Evolutionary conservation across 2,797 vertebrate species (phyloP).

Genomic region (Characodon lateralis): DNA sequence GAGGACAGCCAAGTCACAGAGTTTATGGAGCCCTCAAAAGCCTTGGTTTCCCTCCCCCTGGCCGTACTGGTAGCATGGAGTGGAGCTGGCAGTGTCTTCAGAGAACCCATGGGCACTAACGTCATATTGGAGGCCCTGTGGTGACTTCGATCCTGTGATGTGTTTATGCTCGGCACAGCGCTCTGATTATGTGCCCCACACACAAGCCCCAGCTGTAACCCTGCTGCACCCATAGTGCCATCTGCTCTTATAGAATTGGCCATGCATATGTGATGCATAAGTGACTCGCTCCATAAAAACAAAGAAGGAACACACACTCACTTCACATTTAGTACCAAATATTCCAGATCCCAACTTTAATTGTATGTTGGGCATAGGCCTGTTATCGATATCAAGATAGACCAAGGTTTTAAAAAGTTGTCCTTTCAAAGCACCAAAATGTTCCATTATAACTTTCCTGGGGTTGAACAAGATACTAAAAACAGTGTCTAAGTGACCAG

Average conservation of each 20-base stretch:
- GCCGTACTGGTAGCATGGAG: constrained; percentile 28
- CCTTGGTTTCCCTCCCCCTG: constrained; percentile 16
- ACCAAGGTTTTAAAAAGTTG: not conserved
- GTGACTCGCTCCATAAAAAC: constrained; percentile 10
- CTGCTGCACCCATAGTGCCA: constrained; percentile 50
- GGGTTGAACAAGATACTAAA: not conserved
- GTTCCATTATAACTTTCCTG: not conserved
- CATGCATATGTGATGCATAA: constrained; percentile 22
- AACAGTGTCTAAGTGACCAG: not conserved
- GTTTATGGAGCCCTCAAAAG: constrained; percentile 45
- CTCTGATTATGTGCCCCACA: constrained; percentile 62
- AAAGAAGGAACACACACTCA: not conserved
- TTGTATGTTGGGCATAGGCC: constrained; percentile 1
- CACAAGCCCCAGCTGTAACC: constrained; percentile 70
- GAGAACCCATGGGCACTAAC: constrained; percentile 70
- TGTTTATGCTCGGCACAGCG: constrained; percentile 69
- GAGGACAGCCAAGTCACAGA: constrained; percentile 41
- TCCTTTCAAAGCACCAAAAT: not conserved
- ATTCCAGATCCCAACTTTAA: constrained; percentile 30
- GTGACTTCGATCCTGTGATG: constrained; percentile 75
- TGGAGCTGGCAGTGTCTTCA: constrained; percentile 63
- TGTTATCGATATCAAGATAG: not conserved
- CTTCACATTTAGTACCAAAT: constrained; percentile 1
- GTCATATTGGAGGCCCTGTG: constrained; percentile 69
- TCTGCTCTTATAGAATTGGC: constrained; percentile 33